Base-by-base conservation (phyloP, 2,113 vertebrate genomes). In the Salvator merianae region DNA sequence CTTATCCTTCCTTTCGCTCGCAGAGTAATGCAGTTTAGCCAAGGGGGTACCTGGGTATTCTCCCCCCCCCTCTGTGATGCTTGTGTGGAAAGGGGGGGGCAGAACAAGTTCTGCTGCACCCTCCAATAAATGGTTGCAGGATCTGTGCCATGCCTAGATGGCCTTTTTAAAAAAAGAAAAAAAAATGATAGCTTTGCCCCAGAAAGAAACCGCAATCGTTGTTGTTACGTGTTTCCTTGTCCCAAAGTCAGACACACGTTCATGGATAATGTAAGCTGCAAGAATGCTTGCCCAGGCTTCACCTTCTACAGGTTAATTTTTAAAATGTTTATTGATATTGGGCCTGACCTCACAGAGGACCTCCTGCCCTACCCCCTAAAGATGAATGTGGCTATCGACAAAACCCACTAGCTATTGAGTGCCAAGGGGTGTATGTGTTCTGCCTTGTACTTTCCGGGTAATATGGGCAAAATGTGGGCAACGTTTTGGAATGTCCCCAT, bases 401-500 rank as follows among this genome's bases (percentile, higher is more conserved):
- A 32, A 30, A 76, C 53, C 53, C 55, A 55, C 5, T 38, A 76
- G 14, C 16, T 14, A 20, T 20, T 83, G 53, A 86, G 89, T 87
- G 88, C 90, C 85, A 87, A 82, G 77, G 84, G 85, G 53, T 47
- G 43, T 47, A 9, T 47, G 43, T n/a, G 5, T 4, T 59, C 16
- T 55, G 77, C 16, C 20, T 82, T 85, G 88, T 81, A 83, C 86
- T 93, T 89, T 86, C 50, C 73, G 68, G 88, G 69, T 88, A 90
- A 65, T 91, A 90, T 87, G 55, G 55, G 55, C 55, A 59, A 59
- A 59, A 82, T 62, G 50, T 77, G n/a, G 85, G 84, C 47, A n/a
- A 65, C 75, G 83, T 73, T 77, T 82, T 16, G 53, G 71, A 55
- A 84, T 65, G 81, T 88, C 91, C 90, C 88, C 90, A 90, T 92